These are phyloP conservation scores for Drosophila mimetica DNA, from an alignment of 2,888 invertebrate genomes.

Conservation along the genomic window DNA sequence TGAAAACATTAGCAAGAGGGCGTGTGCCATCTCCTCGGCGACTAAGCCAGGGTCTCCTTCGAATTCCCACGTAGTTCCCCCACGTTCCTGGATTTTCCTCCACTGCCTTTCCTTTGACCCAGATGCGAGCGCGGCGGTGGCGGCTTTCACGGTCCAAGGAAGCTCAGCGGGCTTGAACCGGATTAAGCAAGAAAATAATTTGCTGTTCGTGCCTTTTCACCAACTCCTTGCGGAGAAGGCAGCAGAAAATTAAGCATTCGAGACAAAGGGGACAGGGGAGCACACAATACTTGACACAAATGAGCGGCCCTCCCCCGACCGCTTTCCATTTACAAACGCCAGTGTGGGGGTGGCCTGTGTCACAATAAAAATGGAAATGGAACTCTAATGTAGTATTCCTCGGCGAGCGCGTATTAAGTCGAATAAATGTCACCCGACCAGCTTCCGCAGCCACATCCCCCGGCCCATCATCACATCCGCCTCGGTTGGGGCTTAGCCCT, in stretches of 20 bases:
- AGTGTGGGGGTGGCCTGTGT: slow-evolving; percentile 23
- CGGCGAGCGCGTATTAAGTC: slow-evolving; percentile 76
- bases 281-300: slow-evolving; percentile 59
- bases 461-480: slow-evolving; percentile 3
- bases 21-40: not conserved
- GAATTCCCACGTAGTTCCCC: slow-evolving; percentile 36
- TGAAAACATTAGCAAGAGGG: slow-evolving; percentile 62
- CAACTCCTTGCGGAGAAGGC: slow-evolving; percentile 59
- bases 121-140: slow-evolving; percentile 54
- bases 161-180: slow-evolving; percentile 78
- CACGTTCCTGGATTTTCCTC: slow-evolving; percentile 3
- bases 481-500: slow-evolving; percentile 25
- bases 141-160: slow-evolving; percentile 48
- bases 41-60: slow-evolving; percentile 57
- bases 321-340: slow-evolving; percentile 21
- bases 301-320: slow-evolving; percentile 52
- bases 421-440: slow-evolving; percentile 73
- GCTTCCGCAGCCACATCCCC: slow-evolving; percentile 17
- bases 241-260: slow-evolving; percentile 46
- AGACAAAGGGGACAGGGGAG: slow-evolving; percentile 33
- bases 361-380: slow-evolving; percentile 58
- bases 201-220: slow-evolving; percentile 80
- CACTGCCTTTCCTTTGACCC: slow-evolving; percentile 65
- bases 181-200: slow-evolving; percentile 80
- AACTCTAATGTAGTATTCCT: slow-evolving; percentile 77